A percentile compares a stretch with the other conserved stretches of the same genome.
Conservation (phyloP, 2,888 invertebrate species). For the Drosophila demipolita region DNA sequence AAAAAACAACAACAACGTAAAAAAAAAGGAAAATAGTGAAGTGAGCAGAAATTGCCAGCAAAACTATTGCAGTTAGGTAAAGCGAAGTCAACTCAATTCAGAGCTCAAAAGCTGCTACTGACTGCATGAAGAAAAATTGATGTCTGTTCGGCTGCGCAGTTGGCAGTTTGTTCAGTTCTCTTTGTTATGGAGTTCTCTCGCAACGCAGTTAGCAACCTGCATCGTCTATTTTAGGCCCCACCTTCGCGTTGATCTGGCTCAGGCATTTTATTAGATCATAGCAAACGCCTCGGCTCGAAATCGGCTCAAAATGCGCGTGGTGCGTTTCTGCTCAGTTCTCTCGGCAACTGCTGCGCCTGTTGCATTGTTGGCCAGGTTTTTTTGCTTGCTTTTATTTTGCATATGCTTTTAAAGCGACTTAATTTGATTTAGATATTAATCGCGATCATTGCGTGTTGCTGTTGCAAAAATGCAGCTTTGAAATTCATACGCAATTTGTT, state of each 20-base stretch:
- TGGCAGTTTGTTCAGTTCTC: slow-evolving; percentile 42
- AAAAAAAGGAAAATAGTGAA: slow-evolving; percentile 42
- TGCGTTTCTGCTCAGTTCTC: slow-evolving; percentile 53
- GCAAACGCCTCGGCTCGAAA: slow-evolving; percentile 66
- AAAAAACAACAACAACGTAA: slow-evolving; percentile 17
- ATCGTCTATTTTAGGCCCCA: slow-evolving; percentile 61
- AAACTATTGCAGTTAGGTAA: slow-evolving; percentile 52
- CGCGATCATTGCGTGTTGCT: slow-evolving; percentile 75
- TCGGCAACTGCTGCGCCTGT: slow-evolving; percentile 29
- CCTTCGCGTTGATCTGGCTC: slow-evolving; percentile 56
- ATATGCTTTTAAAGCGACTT: slow-evolving; percentile 79
- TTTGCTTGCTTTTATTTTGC: slow-evolving; percentile 57
- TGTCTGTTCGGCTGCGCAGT: slow-evolving; percentile 53
- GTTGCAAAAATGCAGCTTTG: slow-evolving; percentile 46
- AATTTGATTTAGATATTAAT: slow-evolving; percentile 81
- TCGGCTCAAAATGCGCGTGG: slow-evolving; percentile 61
- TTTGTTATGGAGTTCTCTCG: slow-evolving; percentile 63
- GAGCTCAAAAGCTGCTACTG: slow-evolving; percentile 44
- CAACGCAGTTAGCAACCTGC: slow-evolving; percentile 54
- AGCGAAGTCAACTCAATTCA: slow-evolving; percentile 52
- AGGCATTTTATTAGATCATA: slow-evolving; percentile 77
- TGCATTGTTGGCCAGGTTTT: slow-evolving; percentile 68
- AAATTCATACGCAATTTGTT: slow-evolving; percentile 68
- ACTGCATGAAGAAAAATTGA: slow-evolving; percentile 72
- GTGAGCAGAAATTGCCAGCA: slow-evolving; percentile 43